phyloP scores from a whole-genome alignment of 2,113 vertebrate genomes.

The Pelecanus crispus region DNA sequence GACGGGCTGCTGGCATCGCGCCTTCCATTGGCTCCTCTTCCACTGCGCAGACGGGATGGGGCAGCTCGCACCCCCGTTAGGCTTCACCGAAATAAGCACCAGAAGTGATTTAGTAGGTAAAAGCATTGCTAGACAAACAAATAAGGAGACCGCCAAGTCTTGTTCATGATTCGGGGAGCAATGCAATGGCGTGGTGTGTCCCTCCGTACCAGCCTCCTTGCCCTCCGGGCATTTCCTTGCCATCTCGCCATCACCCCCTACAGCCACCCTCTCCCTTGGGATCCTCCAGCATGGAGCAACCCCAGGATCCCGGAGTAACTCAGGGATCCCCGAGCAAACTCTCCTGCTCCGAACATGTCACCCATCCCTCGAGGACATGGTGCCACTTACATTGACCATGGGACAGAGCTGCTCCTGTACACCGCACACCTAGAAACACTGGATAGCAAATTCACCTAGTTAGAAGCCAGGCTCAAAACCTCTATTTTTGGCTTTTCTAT shows the following conservation, averaged over 20 bases:
- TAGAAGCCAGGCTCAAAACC: slow-evolving; percentile 9
- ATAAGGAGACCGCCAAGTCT: background rate
- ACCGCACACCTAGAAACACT: background rate
- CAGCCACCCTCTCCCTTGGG: accelerated
- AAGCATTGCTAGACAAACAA: background rate
- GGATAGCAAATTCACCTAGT: background rate
- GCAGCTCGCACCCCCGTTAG: background rate
- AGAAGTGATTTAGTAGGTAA: background rate
- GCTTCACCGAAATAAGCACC: background rate
- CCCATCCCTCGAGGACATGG: background rate
- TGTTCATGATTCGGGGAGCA: background rate
- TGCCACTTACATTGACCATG: accelerated
- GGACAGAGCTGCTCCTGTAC: background rate
- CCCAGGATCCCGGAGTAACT: background rate
- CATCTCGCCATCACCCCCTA: accelerated
- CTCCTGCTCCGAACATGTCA: background rate
- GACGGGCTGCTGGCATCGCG: accelerated
- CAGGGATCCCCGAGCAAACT: accelerated
- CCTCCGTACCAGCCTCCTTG: background rate
- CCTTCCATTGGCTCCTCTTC: background rate
- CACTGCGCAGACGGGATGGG: background rate
- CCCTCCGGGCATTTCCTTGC: accelerated
- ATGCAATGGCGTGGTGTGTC: background rate
- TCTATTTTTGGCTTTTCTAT: slow-evolving; percentile 17
- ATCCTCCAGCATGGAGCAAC: background rate